A percentile compares a stretch with the other conserved stretches of the same genome.
Evolutionary conservation across 1,140 invertebrate species (phyloP).

Genomic region (Leptopilina clavipes): DNA sequence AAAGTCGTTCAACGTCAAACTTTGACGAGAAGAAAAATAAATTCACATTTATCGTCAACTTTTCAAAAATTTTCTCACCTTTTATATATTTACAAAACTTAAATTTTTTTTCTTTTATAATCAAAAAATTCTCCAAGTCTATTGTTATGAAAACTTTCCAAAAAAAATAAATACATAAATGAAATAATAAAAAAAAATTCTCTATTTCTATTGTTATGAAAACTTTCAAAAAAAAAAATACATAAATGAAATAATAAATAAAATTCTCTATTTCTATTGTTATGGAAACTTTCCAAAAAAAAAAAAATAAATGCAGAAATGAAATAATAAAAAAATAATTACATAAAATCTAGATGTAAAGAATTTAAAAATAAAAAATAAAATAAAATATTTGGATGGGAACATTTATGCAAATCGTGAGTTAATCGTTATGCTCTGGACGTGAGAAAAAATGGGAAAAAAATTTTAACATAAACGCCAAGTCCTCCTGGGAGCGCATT

Average conservation of each 20-base stretch:
- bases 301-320: no score
- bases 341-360: not conserved
- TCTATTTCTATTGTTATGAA: no score
- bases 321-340: no score
- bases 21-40: constrained; percentile 13
- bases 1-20: not conserved
- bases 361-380: not conserved
- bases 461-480: constrained; percentile 18
- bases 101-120: no score
- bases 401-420: not conserved
- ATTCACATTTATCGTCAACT: not conserved
- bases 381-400: not conserved
- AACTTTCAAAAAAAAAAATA: no score
- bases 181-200: no score
- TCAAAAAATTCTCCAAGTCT: no score
- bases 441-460: not conserved
- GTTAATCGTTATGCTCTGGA: not conserved
- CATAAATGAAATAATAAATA: no score
- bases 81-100: not conserved
- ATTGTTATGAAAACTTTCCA: no score
- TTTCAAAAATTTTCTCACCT: not conserved
- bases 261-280: no score
- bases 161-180: no score
- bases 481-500: not conserved
- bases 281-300: no score